Evolutionary conservation across 2,113 vertebrate genomes (phyloP), one percentile per base, ranked within the genome.

Genomic region (Neogobius melanostomus): DNA sequence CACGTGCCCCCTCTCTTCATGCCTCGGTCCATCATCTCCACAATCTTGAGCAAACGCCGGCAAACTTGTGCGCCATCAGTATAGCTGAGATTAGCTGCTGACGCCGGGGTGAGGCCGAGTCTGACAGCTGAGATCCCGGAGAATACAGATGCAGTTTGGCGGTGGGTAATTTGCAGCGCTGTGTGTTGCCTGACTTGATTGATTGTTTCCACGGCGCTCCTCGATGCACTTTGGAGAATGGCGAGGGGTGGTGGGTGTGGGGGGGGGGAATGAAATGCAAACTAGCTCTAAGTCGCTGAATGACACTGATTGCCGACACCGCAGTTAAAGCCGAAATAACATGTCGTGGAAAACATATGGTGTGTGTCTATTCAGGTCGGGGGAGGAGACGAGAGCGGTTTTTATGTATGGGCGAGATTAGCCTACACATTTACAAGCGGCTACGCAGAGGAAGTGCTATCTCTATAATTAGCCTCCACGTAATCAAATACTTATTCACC

Each of bases 171-270:
- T 78, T 77, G 60, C 69, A 71, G 79, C 81, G 36, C 84, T 54
- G 74, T 66, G 76, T 81, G 81, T 68, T 79, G 70, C 70, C 72
- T 74, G 72, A 75, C 74, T 73, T 84, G 79, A 77, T 69, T 82
- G 79, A 84, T 76, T 77, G 79, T 80, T 77, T 82, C 76, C 76
- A 75, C 66, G 66, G 68, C 59, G 76, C 72, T 72, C 75, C 74
- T 71, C 59, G 78, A 77, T 75, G 81, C 71, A 71, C 76, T 66
- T 72, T 66, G 66, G 66, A 59, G 66, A 63, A 76, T 68, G 56
- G 74, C 75, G 28, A 2, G 28, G 28, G 3, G 28, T 1, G 28
- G n/a, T n/a, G n/a, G n/a, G n/a, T n/a, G n/a, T n/a, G 28, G 28
- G 28, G 28, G 28, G 28, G 3, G 0, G 56, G 68, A 62, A 66